Conservation (phyloP, 2,797 vertebrate species). For the Chanos chanos region DNA sequence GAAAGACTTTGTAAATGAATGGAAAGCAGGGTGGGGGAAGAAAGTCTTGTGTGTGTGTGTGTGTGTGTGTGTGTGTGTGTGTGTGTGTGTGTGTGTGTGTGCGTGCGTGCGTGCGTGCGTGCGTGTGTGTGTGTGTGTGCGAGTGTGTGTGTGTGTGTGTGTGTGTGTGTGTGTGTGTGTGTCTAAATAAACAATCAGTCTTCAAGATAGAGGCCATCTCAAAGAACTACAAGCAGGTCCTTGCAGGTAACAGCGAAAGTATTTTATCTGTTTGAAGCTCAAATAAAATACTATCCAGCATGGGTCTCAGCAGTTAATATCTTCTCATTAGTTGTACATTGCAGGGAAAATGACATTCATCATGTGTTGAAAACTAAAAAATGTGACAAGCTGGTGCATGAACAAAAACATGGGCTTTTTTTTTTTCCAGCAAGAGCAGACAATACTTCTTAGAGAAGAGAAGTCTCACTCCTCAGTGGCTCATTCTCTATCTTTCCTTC, state of each 20-base stretch:
- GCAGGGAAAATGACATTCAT: constrained; percentile 23
- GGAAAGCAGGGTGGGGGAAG: constrained; percentile 25
- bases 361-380: constrained; percentile 27
- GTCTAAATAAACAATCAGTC: constrained; percentile 30
- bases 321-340: constrained; percentile 36
- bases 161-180: constrained; percentile 8
- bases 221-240: constrained; percentile 23
- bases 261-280: constrained; percentile 27
- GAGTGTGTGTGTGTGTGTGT: neutral
- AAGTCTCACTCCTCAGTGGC: constrained; percentile 11
- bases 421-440: constrained; percentile 13
- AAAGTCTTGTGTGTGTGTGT: too few relatives aligned
- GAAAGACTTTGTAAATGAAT: constrained; percentile 45
- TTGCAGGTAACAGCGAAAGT: constrained; percentile 19
- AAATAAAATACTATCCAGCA: constrained; percentile 22
- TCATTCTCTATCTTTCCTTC: constrained; percentile 24
- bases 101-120: neutral
- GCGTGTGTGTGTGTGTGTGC: neutral
- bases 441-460: constrained; percentile 17
- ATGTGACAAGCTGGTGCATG: constrained; percentile 31
- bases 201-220: constrained; percentile 19
- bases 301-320: constrained; percentile 38
- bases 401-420: constrained; percentile 6
- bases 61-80: constrained; percentile 9
- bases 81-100: constrained; percentile 2